Evolutionary conservation across 2,113 vertebrate genomes (phyloP), one percentile per base, ranked within the genome.

Genomic region (Microcebus murinus): DNA sequence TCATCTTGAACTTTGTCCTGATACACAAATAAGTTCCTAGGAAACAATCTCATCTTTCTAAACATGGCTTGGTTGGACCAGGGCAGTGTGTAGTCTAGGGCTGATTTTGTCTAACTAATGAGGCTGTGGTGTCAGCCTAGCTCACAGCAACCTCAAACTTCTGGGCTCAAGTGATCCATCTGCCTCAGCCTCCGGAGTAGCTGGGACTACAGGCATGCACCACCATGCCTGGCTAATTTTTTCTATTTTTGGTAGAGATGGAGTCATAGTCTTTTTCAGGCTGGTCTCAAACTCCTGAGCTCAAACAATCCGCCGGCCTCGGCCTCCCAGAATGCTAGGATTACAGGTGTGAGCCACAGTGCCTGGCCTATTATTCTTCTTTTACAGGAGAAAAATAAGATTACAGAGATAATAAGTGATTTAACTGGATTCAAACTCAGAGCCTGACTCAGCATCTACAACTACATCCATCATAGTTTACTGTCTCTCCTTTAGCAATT

Each of bases 391-490:
- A 42, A 27, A 70, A 34, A 29, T 68, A 8, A 57, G 12, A 12
- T 67, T 55, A 71, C 8, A 61, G 5, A 50, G 8, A 25, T 59
- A 18, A 23, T 36, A 45, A 48, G 6, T 27, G 25, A 9, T 65
- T 6, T 27, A 57, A 10, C 29, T 14, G 23, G 12, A 31, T 45
- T 83, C 14, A 25, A 25, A 48, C 11, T 1, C 17, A 59, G 73
- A 79, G 5, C 15, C 50, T 67, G 17, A 15, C 63, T 68, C 23
- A 17, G 12, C 2, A 14, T 31, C 31, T 48, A 23, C 2, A 23
- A 2, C 34, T 5, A 52, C 0, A 1, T 67, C 23, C 39, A 59
- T 12, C 3, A 4, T 8, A 31, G 17, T 3, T 59, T 10, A 39
- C 14, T 18, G 2, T 10, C 13, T 81, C 3, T 61, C 13, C 10